Base-by-base conservation (phyloP, 2,888 invertebrate genomes). In the Thalpophila matura region DNA sequence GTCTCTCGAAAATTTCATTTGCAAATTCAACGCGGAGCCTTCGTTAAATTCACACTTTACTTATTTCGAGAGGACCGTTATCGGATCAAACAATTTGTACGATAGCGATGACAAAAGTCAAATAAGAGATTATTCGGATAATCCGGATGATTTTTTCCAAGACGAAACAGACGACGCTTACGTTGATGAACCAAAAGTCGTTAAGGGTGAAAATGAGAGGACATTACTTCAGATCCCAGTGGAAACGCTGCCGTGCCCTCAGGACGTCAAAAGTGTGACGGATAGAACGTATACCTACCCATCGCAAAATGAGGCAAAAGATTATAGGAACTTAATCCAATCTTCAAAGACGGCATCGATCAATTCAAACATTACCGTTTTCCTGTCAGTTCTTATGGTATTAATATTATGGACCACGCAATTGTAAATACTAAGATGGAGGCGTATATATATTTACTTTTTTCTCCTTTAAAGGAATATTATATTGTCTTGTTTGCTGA, bases 1-100 rank as follows among this genome's bases (percentile, higher is more conserved):
- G 79, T 96, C 96, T 61, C 95, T 98, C 68, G 97, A 97, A 87
- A 96, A 97, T 86, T 95, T 97, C 85, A 96, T 96, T 82, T 98
- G 98, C 91, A 96, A 96, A 89, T 95, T 97, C 85, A 97, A 95
- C 81, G 83, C 86, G 35, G 90, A 91, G 66, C 89, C 91, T 47
- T 83, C 91, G 59, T 80, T 89, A 67, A 92, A 89, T 84, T 89
- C 92, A 67, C 93, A 93, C 80, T 89, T 92, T 77, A 86, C 91
- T 78, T 94, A 92, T 81, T 93, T 89, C 67, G 94, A 94, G 84
- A 88, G 89, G 69, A 91, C 80, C 81, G 88, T 89, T 63, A 87
- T 91, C 74, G 88, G 87, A 70, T 88, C 89, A 63, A 93, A 91
- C 85, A 89, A 89, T 86, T 84, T 92, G 69, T 86, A 85, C 64